phyloP scores from a whole-genome alignment of 2,797 vertebrate species.

The Pseudopleuronectes americanus region DNA sequence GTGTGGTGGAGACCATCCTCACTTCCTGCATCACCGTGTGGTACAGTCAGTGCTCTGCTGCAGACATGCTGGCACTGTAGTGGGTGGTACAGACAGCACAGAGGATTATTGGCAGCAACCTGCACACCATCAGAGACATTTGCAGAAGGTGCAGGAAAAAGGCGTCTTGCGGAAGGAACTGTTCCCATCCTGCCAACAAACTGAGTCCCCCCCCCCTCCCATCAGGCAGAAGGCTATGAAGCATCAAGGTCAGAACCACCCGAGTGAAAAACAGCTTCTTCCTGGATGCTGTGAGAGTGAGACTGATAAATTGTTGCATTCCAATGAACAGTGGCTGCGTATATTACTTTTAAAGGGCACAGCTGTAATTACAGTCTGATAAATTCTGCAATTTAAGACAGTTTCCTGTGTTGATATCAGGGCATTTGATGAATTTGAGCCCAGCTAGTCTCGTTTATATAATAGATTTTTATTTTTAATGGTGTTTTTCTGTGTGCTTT shows the following conservation, averaged over 20 bases:
- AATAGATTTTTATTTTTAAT: background rate
- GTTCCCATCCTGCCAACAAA: background rate
- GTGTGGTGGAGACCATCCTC: background rate
- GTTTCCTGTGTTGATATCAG: too few species aligned
- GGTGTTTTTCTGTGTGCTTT: background rate
- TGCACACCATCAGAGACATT: background rate
- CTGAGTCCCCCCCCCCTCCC: too few species aligned
- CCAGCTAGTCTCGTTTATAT: background rate
- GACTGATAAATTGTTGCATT: background rate
- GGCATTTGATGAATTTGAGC: background rate
- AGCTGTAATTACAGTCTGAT: background rate
- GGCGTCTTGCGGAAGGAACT: background rate
- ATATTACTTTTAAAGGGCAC: background rate
- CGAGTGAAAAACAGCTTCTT: background rate
- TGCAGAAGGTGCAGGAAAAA: background rate
- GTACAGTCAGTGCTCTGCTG: background rate
- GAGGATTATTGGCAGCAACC: background rate
- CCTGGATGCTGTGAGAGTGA: background rate
- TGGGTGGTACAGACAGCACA: background rate
- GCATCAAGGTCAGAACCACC: conserved; percentile 3
- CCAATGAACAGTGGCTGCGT: background rate
- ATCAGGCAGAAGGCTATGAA: background rate
- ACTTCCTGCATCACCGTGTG: background rate
- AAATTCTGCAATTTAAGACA: background rate
- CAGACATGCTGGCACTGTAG: background rate